phyloP scores from a whole-genome alignment of 2,888 invertebrate species.

The Zelleria hepariella region DNA sequence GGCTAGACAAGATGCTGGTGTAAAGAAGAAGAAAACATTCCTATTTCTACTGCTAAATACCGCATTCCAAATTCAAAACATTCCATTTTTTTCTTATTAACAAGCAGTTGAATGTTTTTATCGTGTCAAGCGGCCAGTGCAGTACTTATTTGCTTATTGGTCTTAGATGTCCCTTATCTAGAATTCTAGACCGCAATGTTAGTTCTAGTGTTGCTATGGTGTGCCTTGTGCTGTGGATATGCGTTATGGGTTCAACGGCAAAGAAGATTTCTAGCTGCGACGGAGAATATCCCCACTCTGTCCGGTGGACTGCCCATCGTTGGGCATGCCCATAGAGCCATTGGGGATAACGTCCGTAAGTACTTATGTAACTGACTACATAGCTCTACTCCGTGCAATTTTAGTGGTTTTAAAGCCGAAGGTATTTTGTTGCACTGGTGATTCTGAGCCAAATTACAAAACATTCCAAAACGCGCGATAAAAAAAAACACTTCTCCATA shows the following conservation, averaged over 20 bases:
- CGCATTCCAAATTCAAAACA: not conserved
- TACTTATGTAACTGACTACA: not conserved
- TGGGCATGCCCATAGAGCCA: not conserved
- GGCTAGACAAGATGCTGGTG: not conserved
- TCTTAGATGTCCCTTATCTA: not conserved
- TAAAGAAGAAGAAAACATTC: not conserved
- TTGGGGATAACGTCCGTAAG: not conserved
- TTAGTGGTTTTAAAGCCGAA: too few species aligned
- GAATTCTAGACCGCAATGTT: not conserved
- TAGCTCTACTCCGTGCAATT: not conserved
- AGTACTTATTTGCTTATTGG: not conserved
- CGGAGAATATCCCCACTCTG: not conserved
- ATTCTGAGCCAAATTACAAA: too few species aligned
- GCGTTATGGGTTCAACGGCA: not conserved
- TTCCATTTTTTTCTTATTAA: not conserved
- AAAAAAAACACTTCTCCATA: too few species aligned
- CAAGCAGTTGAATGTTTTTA: not conserved
- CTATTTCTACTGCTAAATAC: not conserved
- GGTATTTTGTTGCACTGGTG: too few species aligned
- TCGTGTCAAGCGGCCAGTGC: not conserved
- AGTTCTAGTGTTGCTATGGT: not conserved
- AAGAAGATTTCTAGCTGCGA: not conserved
- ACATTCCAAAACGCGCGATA: too few species aligned
- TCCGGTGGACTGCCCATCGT: conserved; percentile 1
- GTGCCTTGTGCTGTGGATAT: not conserved